A percentile compares a stretch with the other conserved stretches of the same genome.
Conservation (phyloP, 1,140 invertebrate species). For the Macrosteles quadrilineatus region DNA sequence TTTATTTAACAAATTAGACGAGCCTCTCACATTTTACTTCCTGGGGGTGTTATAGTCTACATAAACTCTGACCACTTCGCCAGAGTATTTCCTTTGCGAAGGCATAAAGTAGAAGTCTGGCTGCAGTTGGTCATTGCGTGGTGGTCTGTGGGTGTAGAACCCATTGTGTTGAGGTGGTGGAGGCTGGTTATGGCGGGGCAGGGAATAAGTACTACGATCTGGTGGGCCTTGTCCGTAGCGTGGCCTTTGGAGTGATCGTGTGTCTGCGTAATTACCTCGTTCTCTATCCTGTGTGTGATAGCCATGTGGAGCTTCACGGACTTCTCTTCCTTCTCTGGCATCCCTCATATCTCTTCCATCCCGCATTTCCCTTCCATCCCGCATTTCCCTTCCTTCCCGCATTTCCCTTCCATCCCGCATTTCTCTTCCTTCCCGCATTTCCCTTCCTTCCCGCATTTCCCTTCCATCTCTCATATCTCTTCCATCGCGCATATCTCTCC, state of each 20-base stretch:
- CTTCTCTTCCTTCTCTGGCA: too few relatives aligned
- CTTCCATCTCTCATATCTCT: background rate
- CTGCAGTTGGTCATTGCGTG: constrained; percentile 53
- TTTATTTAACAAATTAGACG: too few relatives aligned
- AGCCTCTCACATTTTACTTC: too few relatives aligned
- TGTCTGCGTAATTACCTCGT: constrained; percentile 58
- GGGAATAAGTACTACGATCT: constrained; percentile 52
- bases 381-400: constrained; percentile 17
- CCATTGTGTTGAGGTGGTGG: constrained; percentile 49
- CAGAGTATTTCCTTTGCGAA: constrained; percentile 88
- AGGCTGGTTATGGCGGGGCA: constrained; percentile 50
- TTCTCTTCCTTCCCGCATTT: too few relatives aligned
- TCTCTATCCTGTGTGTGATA: constrained; percentile 43
- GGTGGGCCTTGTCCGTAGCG: constrained; percentile 42
- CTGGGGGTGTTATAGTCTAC: constrained; percentile 74
- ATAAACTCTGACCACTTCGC: constrained; percentile 88
- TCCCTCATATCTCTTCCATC: too few relatives aligned
- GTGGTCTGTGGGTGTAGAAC: constrained; percentile 55
- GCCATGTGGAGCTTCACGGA: constrained; percentile 42
- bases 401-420: too few relatives aligned
- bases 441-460: constrained; percentile 19
- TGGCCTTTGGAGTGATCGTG: constrained; percentile 61
- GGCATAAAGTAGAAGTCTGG: constrained; percentile 96
- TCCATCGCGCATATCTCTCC: too few relatives aligned
- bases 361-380: too few relatives aligned